These are phyloP conservation scores for Lycaon pictus DNA, from an alignment of 2,113 vertebrate species.

Conservation along the genomic window DNA sequence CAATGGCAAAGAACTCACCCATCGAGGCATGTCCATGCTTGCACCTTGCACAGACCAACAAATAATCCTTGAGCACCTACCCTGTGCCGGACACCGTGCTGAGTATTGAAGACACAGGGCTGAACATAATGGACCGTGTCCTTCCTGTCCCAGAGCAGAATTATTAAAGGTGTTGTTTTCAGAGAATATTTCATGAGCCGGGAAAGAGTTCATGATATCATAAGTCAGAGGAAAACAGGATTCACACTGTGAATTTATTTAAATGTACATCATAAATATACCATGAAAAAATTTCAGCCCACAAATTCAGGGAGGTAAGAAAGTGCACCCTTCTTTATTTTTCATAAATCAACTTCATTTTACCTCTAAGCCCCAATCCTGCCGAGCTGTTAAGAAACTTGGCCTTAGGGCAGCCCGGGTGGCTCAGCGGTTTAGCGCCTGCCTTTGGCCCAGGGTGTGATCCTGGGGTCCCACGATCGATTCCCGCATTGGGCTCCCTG, in stretches of 20 bases:
- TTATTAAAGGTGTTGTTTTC: background rate
- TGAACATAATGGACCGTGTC: fast-evolving
- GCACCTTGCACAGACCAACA: background rate
- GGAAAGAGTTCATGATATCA: background rate
- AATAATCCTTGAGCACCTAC: background rate
- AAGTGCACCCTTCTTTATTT: background rate
- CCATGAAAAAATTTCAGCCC: background rate
- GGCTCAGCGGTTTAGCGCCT: no score
- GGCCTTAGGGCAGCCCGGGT: no score
- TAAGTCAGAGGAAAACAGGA: background rate
- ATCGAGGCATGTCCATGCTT: background rate
- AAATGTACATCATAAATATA: background rate
- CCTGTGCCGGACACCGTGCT: fast-evolving
- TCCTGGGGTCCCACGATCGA: no score
- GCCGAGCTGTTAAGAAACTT: background rate
- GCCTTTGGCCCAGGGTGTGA: no score
- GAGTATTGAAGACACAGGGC: background rate
- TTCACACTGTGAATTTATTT: background rate
- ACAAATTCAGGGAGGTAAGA: background rate
- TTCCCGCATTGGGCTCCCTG: no score
- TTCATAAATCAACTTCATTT: background rate
- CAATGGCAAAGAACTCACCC: background rate
- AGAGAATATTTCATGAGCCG: background rate
- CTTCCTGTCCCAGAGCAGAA: background rate
- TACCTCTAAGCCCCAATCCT: background rate